Conservation (phyloP, 2,888 invertebrate genomes). For the Drosophila ezoana region DNA sequence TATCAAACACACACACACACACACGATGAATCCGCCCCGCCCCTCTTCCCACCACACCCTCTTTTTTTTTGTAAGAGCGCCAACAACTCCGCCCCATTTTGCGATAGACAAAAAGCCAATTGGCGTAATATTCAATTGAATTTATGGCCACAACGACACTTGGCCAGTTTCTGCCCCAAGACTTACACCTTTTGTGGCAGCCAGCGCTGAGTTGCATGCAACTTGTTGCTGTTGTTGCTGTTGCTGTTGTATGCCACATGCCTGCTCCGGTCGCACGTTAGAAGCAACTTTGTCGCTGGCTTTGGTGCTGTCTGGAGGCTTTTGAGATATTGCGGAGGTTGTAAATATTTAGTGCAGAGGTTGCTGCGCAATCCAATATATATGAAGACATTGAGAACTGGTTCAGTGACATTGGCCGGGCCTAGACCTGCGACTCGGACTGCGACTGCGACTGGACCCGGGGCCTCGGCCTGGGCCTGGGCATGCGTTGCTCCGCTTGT, state of each 20-base stretch:
- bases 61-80: constrained; percentile 6
- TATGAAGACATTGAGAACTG: constrained; percentile 81
- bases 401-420: constrained; percentile 80
- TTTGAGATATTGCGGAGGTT: constrained; percentile 82
- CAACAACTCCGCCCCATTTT: constrained; percentile 71
- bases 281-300: constrained; percentile 55
- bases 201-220: constrained; percentile 52
- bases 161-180: constrained; percentile 47
- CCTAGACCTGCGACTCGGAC: constrained; percentile 9
- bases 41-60: not conserved
- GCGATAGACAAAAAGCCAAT: constrained; percentile 80
- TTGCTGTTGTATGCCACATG: constrained; percentile 19
- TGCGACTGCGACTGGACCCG: constrained; percentile 11
- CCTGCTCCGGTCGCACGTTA: constrained; percentile 48
- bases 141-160: constrained; percentile 82
- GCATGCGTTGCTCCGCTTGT: constrained; percentile 38
- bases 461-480: constrained; percentile 1
- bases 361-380: constrained; percentile 72
- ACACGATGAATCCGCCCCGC: constrained; percentile 3
- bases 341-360: constrained; percentile 81
- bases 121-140: constrained; percentile 83
- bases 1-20: constrained; percentile 7
- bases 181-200: constrained; percentile 67
- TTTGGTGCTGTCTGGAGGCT: constrained; percentile 41
- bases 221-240: constrained; percentile 67